Percentiles rank a stretch among this genome's conserved stretches.
Evolutionary conservation across 2,797 vertebrate genomes (phyloP).

Genomic region (Clarias fuscus): DNA sequence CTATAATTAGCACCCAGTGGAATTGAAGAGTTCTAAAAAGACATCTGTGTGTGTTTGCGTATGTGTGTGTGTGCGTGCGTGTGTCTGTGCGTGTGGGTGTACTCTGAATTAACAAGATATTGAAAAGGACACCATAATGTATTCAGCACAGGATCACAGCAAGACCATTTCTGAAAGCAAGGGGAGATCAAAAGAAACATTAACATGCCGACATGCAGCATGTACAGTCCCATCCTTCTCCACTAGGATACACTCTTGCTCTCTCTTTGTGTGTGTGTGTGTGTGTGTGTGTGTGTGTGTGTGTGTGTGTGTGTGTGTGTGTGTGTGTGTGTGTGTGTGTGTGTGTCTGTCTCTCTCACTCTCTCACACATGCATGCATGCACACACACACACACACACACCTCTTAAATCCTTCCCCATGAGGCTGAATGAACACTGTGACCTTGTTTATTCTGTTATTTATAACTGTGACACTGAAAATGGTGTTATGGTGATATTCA

Average conservation of each 20-base stretch:
- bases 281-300: neutral
- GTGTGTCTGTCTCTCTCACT: neutral
- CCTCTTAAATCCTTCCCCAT: slow-evolving; percentile 11
- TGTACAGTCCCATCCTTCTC: slow-evolving; percentile 18
- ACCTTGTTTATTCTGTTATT: slow-evolving; percentile 35
- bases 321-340: neutral
- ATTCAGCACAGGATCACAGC: slow-evolving; percentile 45
- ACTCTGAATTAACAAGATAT: slow-evolving; percentile 39
- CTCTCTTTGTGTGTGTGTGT: neutral
- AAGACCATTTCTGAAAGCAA: slow-evolving; percentile 42
- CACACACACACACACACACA: neutral
- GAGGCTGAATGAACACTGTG: slow-evolving; percentile 16
- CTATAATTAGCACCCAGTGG: slow-evolving; percentile 45
- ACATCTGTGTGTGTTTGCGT: slow-evolving; percentile 26
- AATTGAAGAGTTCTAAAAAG: slow-evolving; percentile 35
- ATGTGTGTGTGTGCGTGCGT: slow-evolving; percentile 7
- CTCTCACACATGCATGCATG: neutral
- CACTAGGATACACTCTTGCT: neutral
- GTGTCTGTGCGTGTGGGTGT: slow-evolving; percentile 4
- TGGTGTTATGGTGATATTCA: neutral
- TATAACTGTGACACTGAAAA: neutral
- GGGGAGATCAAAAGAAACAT: slow-evolving; percentile 48
- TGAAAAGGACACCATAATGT: slow-evolving; percentile 39
- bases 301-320: neutral
- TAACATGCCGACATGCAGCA: slow-evolving; percentile 44